These are phyloP conservation scores for Chelonus insularis DNA, from an alignment of 1,140 invertebrate species.

Conservation along the genomic window DNA sequence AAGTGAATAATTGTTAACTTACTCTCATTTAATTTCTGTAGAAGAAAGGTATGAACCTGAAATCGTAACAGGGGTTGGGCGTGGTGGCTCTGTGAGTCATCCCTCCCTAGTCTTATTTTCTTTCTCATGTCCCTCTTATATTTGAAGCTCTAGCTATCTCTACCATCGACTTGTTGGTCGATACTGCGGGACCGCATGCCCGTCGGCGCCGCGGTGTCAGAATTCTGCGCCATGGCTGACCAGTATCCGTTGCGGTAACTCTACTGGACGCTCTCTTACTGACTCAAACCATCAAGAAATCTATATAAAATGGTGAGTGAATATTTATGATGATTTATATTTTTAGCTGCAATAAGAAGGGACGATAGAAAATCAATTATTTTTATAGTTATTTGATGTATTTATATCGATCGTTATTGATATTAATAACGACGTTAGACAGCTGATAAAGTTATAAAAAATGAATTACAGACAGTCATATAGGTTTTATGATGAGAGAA, in stretches of 20 bases:
- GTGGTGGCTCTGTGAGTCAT: constrained; percentile 48
- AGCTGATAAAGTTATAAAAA: too few relatives aligned
- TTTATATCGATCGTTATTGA: too few relatives aligned
- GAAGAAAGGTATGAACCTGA: constrained; percentile 21
- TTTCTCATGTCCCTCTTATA: constrained; percentile 11
- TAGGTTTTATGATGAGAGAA: too few relatives aligned
- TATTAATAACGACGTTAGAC: too few relatives aligned
- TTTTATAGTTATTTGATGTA: too few relatives aligned
- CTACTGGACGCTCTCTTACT: neutral
- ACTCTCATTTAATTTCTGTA: too few relatives aligned
- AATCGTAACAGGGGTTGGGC: constrained; percentile 52
- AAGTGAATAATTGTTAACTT: too few relatives aligned
- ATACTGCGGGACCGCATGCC: constrained; percentile 55
- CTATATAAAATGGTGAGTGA: constrained; percentile 19
- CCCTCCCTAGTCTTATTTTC: constrained; percentile 24
- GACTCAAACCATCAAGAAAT: neutral
- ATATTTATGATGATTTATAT: neutral
- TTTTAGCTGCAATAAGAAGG: too few relatives aligned
- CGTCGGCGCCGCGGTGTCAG: constrained; percentile 53
- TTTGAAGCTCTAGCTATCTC: constrained; percentile 21
- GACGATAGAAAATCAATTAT: too few relatives aligned
- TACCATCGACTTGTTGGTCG: constrained; percentile 44
- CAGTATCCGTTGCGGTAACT: constrained; percentile 31
- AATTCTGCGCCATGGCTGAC: constrained; percentile 51
- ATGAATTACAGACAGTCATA: too few relatives aligned